Evolutionary conservation across 2,888 invertebrate genomes (phyloP).

Genomic region (Embidobia sp.): DNA sequence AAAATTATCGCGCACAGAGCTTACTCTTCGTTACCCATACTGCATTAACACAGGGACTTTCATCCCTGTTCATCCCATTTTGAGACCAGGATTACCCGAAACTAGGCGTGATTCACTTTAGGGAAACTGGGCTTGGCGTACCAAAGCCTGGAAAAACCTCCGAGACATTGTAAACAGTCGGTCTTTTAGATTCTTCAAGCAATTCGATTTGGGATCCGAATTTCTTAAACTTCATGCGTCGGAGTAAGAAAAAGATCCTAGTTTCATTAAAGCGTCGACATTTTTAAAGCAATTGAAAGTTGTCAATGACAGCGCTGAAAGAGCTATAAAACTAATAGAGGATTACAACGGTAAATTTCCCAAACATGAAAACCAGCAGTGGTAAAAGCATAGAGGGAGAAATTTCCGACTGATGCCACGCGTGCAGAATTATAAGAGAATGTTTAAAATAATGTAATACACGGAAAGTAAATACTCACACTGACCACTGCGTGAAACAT

Average conservation of each 20-base stretch:
- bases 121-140: too few species aligned
- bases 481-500: too few species aligned
- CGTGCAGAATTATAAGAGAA: constrained; percentile 7
- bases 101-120: too few species aligned
- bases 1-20: too few species aligned
- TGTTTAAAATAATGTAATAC: too few species aligned
- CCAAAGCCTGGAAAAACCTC: too few species aligned
- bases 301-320: constrained; percentile 12
- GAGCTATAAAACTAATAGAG: constrained; percentile 10
- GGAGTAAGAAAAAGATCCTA: constrained; percentile 3
- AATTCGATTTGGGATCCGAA: constrained; percentile 6
- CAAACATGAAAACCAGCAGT: constrained; percentile 15
- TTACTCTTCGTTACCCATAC: too few species aligned
- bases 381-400: constrained; percentile 15
- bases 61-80: too few species aligned
- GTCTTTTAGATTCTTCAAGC: constrained; percentile 5
- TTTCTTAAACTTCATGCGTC: constrained; percentile 7
- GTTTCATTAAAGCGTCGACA: neutral
- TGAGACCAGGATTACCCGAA: too few species aligned
- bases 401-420: constrained; percentile 8
- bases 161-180: constrained; percentile 18
- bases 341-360: constrained; percentile 24
- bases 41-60: too few species aligned
- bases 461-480: too few species aligned
- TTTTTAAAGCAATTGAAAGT: constrained; percentile 2